Conservation (phyloP, 1,140 invertebrate species). For the Globodera ellingtonae region DNA sequence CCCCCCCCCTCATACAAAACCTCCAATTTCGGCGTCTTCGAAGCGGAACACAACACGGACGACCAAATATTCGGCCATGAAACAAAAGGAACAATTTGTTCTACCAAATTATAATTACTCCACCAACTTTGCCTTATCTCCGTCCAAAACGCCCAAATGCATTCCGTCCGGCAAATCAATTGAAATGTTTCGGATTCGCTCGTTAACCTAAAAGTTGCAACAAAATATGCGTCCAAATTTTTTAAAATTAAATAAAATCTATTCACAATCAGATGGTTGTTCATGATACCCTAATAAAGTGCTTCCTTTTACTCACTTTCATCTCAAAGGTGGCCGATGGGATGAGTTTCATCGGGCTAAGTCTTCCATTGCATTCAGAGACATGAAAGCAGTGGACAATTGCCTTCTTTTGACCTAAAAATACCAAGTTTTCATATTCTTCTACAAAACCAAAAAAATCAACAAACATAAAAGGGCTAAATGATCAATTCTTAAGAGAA, state of each 20-base stretch:
- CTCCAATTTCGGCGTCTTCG: slow-evolving; percentile 40
- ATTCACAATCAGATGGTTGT: background rate
- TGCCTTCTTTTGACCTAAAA: slow-evolving; percentile 29
- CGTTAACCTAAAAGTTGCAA: background rate
- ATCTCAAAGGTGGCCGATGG: slow-evolving; percentile 40
- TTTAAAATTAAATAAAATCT: no score
- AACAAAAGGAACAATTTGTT: background rate
- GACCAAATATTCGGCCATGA: slow-evolving; percentile 35
- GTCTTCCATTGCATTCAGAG: slow-evolving; percentile 25
- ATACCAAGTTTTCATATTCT: no score
- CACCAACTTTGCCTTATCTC: slow-evolving; percentile 17
- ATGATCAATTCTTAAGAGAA: no score
- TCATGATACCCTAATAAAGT: background rate
- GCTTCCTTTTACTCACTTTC: slow-evolving; percentile 19
- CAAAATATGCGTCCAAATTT: no score
- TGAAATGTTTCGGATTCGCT: slow-evolving; percentile 10
- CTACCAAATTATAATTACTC: background rate
- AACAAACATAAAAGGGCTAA: no score
- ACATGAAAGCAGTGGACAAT: slow-evolving; percentile 40
- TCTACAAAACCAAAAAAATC: no score
- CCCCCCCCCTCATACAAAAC: background rate
- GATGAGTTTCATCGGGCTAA: slow-evolving; percentile 16
- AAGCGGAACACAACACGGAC: slow-evolving; percentile 35
- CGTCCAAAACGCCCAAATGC: slow-evolving; percentile 1
- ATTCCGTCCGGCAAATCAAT: slow-evolving; percentile 34